A percentile compares a stretch with the other conserved stretches of the same genome.
Conservation (phyloP, 1,140 invertebrate species). For the Holcopasites calliopsidis region DNA sequence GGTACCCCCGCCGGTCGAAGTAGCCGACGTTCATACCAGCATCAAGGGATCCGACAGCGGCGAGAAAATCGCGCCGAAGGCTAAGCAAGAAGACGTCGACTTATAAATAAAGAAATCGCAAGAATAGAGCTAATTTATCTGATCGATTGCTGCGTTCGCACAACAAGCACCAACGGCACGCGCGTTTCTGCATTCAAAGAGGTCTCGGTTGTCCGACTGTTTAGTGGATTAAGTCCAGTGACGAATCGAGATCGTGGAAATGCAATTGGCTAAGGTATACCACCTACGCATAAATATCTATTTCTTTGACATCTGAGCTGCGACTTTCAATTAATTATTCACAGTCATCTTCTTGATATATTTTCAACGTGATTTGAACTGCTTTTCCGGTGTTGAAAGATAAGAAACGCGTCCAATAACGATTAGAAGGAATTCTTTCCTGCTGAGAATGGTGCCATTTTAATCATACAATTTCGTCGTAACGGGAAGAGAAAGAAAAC, state of each 20-base stretch:
- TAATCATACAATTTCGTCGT: constrained; percentile 18
- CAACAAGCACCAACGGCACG: constrained; percentile 9
- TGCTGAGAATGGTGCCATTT: no score
- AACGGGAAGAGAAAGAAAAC: constrained; percentile 42
- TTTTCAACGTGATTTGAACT: no score
- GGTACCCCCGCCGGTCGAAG: constrained; percentile 65
- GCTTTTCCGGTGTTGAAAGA: no score
- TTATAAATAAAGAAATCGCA: constrained; percentile 23
- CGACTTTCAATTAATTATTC: no score
- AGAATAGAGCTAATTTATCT: neutral
- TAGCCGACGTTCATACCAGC: constrained; percentile 67
- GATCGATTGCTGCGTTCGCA: constrained; percentile 10
- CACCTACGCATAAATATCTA: neutral
- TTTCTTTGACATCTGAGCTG: no score
- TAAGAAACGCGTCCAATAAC: no score
- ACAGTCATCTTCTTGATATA: no score
- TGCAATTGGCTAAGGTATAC: neutral
- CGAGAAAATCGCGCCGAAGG: constrained; percentile 70
- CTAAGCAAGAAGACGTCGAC: constrained; percentile 70
- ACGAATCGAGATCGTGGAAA: neutral
- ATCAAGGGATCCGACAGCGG: constrained; percentile 54
- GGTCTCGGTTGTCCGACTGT: constrained; percentile 15
- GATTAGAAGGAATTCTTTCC: no score
- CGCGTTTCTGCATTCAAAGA: constrained; percentile 24
- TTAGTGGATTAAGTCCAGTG: neutral